Evolutionary conservation across 92 coral and sea anemone species (phyloP).

Genomic region (Desmophyllum pertusum): DNA sequence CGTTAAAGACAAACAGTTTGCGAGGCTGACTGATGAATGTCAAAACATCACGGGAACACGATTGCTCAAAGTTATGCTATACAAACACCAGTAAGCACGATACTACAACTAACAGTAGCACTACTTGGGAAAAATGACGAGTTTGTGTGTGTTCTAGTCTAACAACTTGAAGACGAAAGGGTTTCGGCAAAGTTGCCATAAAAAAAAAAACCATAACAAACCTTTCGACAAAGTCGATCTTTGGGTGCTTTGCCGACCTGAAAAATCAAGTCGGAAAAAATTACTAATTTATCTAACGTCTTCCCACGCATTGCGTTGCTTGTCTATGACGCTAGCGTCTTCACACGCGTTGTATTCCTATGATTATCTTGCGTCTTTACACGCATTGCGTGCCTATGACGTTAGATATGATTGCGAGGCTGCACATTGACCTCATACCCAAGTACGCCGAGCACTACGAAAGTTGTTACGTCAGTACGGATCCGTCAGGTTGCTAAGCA

Average conservation of each 20-base stretch:
- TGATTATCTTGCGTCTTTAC: no score
- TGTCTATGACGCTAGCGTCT: no score
- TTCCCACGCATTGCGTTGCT: no score
- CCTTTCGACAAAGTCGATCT: slow-evolving; percentile 97
- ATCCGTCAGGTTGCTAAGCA: no score
- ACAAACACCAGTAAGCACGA: not conserved
- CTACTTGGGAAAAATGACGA: not conserved
- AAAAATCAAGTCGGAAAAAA: not conserved
- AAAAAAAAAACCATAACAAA: not conserved
- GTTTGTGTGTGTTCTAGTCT: not conserved
- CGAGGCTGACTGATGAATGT: not conserved
- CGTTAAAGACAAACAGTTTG: not conserved
- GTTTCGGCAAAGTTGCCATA: not conserved
- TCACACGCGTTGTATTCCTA: no score
- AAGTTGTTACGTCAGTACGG: no score
- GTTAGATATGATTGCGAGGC: no score
- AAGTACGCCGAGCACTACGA: not conserved
- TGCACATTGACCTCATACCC: no score
- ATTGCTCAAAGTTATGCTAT: not conserved
- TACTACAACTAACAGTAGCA: not conserved
- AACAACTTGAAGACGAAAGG: not conserved
- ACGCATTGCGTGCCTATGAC: no score
- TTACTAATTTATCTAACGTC: no score
- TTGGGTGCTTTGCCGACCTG: slow-evolving; percentile 99
- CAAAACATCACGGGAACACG: no score